Evolutionary conservation across 1,140 invertebrate genomes (phyloP), one percentile per base, ranked within the genome.

Genomic region (Ips typographus): DNA sequence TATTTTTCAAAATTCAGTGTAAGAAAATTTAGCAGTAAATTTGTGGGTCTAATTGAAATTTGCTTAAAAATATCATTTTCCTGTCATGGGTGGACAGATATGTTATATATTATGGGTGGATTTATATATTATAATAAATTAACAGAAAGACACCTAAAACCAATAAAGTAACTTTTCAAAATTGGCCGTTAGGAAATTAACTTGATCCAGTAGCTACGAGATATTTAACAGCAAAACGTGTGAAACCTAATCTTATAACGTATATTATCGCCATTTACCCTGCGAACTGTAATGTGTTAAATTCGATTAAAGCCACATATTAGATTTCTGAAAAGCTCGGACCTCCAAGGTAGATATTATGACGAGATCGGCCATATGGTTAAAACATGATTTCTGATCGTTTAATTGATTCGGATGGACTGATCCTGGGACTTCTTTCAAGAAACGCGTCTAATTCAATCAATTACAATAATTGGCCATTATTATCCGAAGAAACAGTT

Each of bases 261-360:
- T 68, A 58, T 69, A 69, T 69, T 69, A 69, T 69, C 67, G 67
- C 42, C 60, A 68, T 63, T 67, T 57, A 71, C 70, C 65, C 62
- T 71, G 65, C 65, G 65, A 75, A 70, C 70, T 73, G 68, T 75
- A 68, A 72, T 61, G 74, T 72, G 74, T 75, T 70, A 75, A 75
- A 75, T 75, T 75, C 72, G 74, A 75, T 75, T 73, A 75, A 73
- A 73, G 57, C 61, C 69, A 71, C 55, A 68, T 75, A 75, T 75
- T 70, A 64, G 67, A 72, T 75, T 75, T 73, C 74, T 75, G 74
- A 75, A 65, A 57, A 58, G 69, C 40, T 22, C n/a, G 69, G 74
- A 75, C 74, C 74, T 75, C 74, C 74, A 58, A 72, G 59, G 72
- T 67, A 55, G 74, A 72, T 51, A 69, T 66, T 56, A 72, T 65